Evolutionary conservation across 2,888 invertebrate genomes (phyloP).

Genomic region (Graphium colonna): DNA sequence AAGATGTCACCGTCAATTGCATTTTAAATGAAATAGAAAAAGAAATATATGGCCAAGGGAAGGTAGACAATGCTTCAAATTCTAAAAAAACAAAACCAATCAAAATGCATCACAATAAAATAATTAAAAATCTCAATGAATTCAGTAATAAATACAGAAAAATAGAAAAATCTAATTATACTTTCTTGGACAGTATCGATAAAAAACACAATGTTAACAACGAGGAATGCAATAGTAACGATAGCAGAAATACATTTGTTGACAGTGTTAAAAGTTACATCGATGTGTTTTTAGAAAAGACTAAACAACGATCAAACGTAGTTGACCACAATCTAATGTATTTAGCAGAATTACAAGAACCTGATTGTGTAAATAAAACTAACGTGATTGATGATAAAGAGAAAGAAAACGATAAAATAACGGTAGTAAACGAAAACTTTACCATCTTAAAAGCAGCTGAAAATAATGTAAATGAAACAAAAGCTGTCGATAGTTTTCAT

Average conservation of each 20-base stretch:
- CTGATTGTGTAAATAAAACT: not conserved
- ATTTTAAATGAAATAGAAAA: constrained; percentile 59
- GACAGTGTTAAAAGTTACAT: constrained; percentile 53
- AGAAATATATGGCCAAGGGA: constrained; percentile 45
- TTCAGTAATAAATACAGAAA: constrained; percentile 25
- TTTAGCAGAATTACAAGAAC: constrained; percentile 1
- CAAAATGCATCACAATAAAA: not conserved
- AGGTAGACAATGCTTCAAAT: not conserved
- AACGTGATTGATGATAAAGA: too few species aligned
- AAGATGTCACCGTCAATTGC: constrained; percentile 47
- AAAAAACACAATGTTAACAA: constrained; percentile 42
- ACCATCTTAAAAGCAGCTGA: too few species aligned
- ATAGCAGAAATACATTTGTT: constrained; percentile 44
- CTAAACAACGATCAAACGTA: constrained; percentile 26
- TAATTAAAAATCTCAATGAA: constrained; percentile 3
- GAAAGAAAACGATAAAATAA: too few species aligned
- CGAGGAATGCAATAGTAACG: constrained; percentile 30
- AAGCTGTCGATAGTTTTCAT: too few species aligned
- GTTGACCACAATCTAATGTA: constrained; percentile 4
- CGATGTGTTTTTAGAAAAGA: constrained; percentile 47
- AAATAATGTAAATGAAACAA: too few species aligned
- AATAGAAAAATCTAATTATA: constrained; percentile 46
- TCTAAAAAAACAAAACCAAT: constrained; percentile 12
- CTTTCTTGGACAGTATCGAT: constrained; percentile 51
- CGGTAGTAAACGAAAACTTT: too few species aligned